Percentiles rank a stretch among this genome's conserved stretches.
Evolutionary conservation across 2,797 vertebrate species (phyloP).

Genomic region (Uromys caudimaculatus): DNA sequence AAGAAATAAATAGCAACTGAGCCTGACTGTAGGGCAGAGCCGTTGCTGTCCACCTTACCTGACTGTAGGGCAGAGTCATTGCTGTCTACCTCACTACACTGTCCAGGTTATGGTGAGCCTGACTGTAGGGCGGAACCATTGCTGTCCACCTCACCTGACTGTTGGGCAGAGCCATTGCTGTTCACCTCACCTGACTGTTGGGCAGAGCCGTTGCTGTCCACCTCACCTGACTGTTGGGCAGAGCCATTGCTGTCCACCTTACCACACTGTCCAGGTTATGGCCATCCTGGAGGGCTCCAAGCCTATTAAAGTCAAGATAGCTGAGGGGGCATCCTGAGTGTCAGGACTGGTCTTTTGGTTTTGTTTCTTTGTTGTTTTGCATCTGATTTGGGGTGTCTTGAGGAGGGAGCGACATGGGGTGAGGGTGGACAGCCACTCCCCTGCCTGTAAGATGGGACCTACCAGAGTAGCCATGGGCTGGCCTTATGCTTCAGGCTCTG

Average conservation of each 20-base stretch:
- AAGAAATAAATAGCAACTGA: neutral
- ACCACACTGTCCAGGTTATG: neutral
- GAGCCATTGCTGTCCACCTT: neutral
- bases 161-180: neutral
- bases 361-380: neutral
- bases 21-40: neutral
- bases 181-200: neutral
- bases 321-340: rapidly evolving
- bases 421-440: no score
- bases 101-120: neutral
- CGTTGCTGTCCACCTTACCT: rapidly evolving
- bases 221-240: neutral
- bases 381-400: neutral
- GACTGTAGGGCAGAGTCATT: no score
- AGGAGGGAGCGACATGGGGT: neutral
- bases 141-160: neutral
- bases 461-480: neutral
- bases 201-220: neutral
- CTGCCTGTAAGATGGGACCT: neutral
- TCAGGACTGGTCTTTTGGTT: rapidly evolving
- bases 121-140: neutral
- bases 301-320: neutral
- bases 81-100: neutral
- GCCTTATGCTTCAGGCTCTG: neutral
- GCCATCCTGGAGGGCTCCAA: neutral